Conservation (phyloP, 2,888 invertebrate species). For the Acanthosepion lycidas region DNA sequence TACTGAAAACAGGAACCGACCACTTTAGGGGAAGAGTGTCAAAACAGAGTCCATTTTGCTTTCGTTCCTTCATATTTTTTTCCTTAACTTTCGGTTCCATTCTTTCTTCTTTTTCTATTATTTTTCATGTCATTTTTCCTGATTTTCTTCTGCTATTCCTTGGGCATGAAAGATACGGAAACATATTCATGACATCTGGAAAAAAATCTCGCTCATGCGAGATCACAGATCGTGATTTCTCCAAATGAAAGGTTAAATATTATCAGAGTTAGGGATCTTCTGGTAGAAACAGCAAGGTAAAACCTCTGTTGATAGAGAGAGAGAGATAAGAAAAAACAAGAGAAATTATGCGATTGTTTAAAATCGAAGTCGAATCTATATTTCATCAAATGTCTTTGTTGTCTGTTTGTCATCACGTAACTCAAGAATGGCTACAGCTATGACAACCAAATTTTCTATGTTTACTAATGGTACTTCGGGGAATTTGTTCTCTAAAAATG, state of each 20-base stretch:
- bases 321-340: no score
- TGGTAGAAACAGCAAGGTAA: neutral
- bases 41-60: conserved; percentile 33
- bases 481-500: no score
- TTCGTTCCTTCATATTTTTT: conserved; percentile 33
- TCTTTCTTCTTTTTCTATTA: neutral
- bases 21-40: conserved; percentile 2
- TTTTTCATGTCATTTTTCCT: neutral
- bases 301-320: neutral
- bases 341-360: no score
- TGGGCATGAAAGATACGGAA: conserved; percentile 13
- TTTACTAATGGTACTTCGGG: no score
- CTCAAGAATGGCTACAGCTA: no score
- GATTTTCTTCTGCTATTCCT: neutral
- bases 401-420: no score
- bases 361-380: no score
- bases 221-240: neutral
- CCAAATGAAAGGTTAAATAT: conserved; percentile 33
- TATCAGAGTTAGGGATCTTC: neutral
- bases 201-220: neutral
- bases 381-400: no score
- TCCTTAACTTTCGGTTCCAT: no score
- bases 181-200: neutral
- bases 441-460: no score
- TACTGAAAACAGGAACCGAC: conserved; percentile 22